These are phyloP conservation scores for Apostichopus californicus DNA, from an alignment of 35 echinoderm and acorn worm species.

Conservation along the genomic window DNA sequence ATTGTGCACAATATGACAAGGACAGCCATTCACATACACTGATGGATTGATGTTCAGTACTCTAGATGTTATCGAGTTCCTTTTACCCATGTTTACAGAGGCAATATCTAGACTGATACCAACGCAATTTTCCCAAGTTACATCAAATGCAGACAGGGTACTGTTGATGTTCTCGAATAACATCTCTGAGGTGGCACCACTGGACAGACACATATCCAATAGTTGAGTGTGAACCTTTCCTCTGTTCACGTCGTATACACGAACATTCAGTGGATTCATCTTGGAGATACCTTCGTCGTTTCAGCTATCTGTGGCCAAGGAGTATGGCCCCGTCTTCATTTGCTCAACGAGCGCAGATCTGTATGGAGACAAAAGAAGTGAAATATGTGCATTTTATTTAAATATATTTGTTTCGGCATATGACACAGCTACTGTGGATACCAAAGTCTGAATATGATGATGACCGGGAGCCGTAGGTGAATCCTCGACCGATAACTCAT, in stretches of 20 bases:
- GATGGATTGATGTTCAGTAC: too few species aligned
- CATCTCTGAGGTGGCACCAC: neutral
- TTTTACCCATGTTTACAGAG: too few species aligned
- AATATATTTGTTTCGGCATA: too few species aligned
- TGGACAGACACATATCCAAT: conserved; percentile 31
- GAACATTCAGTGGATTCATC: conserved; percentile 38
- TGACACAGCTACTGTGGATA: neutral
- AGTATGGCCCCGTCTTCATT: conserved; percentile 18
- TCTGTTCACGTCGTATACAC: conserved; percentile 14
- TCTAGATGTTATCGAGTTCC: too few species aligned
- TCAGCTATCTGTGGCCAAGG: conserved; percentile 2
- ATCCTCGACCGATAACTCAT: conserved; percentile 1
- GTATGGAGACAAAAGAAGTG: conserved; percentile 9
- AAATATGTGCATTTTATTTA: neutral
- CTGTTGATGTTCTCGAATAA: conserved; percentile 19
- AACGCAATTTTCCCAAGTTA: too few species aligned
- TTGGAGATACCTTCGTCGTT: conserved; percentile 25
- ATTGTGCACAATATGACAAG: too few species aligned
- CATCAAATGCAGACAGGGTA: neutral
- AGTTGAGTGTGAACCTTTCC: conserved; percentile 5
- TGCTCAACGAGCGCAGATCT: conserved; percentile 12
- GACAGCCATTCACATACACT: too few species aligned
- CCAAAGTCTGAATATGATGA: conserved; percentile 15
- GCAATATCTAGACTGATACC: too few species aligned
- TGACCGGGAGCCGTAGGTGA: neutral